Conservation (phyloP, 2,888 invertebrate genomes). For the Koerneria pararmatus region DNA sequence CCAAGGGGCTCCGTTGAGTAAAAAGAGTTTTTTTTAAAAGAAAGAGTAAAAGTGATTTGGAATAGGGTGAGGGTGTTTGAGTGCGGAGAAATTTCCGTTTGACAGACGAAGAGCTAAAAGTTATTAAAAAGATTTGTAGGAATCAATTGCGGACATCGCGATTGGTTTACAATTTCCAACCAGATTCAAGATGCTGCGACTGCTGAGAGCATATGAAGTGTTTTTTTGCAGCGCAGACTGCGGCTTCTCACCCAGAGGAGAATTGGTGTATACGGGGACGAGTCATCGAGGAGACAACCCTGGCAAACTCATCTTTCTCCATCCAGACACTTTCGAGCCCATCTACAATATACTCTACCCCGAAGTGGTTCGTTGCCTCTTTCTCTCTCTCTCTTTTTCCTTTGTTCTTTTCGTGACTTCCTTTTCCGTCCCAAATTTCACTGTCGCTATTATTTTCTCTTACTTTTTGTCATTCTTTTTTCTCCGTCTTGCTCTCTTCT, state of each 20-base stretch:
- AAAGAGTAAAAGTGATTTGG: no score
- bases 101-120: not conserved
- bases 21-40: no score
- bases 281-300: slow-evolving; percentile 65
- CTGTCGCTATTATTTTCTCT: no score
- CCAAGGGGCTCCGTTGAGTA: no score
- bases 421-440: no score
- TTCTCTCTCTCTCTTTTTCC: not conserved
- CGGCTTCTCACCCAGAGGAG: slow-evolving; percentile 86
- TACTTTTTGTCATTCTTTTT: not conserved
- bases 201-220: not conserved
- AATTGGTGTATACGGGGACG: slow-evolving; percentile 80
- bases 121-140: no score
- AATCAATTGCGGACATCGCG: no score
- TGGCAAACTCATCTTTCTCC: slow-evolving; percentile 77
- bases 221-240: slow-evolving; percentile 66
- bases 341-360: slow-evolving; percentile 75
- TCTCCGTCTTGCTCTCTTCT: not conserved
- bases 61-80: no score
- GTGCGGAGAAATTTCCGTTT: no score
- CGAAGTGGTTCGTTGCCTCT: slow-evolving; percentile 65
- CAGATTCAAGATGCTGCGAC: not conserved
- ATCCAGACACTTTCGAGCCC: slow-evolving; percentile 73
- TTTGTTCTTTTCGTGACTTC: not conserved
- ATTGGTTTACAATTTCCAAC: not conserved